phyloP scores from a whole-genome alignment of 2,888 invertebrate species.

The Drosophila formosana region DNA sequence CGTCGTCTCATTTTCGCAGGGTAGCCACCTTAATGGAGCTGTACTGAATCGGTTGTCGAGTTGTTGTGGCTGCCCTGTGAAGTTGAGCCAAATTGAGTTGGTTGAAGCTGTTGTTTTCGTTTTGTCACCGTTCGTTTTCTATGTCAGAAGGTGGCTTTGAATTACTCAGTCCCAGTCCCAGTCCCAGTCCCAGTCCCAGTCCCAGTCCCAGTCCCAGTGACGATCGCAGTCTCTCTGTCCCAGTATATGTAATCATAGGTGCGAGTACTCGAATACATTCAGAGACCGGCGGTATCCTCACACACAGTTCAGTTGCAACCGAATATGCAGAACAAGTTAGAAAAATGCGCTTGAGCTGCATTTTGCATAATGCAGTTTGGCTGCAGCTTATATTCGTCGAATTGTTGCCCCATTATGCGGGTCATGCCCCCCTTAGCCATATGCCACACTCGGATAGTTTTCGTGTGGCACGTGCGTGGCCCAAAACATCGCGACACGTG shows the following conservation, averaged over 20 bases:
- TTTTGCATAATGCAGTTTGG: conserved; percentile 47
- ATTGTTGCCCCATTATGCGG: conserved; percentile 53
- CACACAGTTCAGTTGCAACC: conserved; percentile 56
- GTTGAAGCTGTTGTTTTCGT: conserved; percentile 32
- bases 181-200: conserved; percentile 7
- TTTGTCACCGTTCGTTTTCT: conserved; percentile 58
- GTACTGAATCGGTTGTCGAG: conserved; percentile 52
- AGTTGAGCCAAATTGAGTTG: conserved; percentile 31
- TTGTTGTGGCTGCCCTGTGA: conserved; percentile 47
- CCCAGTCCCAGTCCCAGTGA: conserved; percentile 4
- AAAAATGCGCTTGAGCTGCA: conserved; percentile 75
- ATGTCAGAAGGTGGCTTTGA: conserved; percentile 66
- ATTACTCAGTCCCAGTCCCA: conserved; percentile 41
- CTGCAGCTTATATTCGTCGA: conserved; percentile 19
- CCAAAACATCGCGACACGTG: conserved; percentile 59
- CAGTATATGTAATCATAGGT: conserved; percentile 6
- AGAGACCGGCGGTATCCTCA: conserved; percentile 40
- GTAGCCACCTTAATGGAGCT: conserved; percentile 28
- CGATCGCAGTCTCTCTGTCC: not conserved
- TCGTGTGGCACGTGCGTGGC: conserved; percentile 63
- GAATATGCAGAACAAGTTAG: conserved; percentile 71
- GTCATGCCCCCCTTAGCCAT: conserved; percentile 61
- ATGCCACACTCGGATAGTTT: conserved; percentile 28
- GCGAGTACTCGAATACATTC: conserved; percentile 6
- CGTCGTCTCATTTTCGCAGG: conserved; percentile 37